Base-by-base conservation (phyloP, 2,113 vertebrate species). In the Ciconia stormi region DNA sequence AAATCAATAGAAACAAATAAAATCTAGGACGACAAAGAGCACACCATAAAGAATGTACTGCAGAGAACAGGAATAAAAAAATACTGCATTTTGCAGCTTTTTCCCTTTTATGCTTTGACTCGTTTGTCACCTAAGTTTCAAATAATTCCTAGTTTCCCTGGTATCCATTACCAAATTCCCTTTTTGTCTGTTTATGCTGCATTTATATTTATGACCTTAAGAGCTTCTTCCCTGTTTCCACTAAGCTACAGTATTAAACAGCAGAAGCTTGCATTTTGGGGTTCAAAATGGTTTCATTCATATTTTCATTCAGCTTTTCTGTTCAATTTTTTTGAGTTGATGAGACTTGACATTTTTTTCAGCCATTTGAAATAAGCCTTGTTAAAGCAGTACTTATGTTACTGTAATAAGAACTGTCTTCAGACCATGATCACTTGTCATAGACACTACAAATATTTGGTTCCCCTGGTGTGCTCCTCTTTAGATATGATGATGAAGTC, bases 271-370 rank as follows among this genome's bases (percentile, higher is more conserved):
- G 3, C 0, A 1, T 95, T 87, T 47, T 66, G 69, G 63, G 50
- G 83, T 87, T 95, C 66, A 38, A 17, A 83, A 65, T 29, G 4
- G 30, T 76, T 93, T 77, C 7, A 86, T 81, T 95, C 55, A 92
- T 32, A 77, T 59, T 84, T 92, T 94, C 71, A 90, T 90, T 97
- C 63, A 87, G 78, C 26, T 90, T 80, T 90, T 80, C 89, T 22
- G 21, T 73, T 86, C 74, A 65, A 7, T 58, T 83, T 92, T 88
- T 88, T 86, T 85, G 40, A 92, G 66, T 20, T 69, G 62, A 86
- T 47, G 15, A 94, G 90, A 87, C 79, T 61, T 63, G 30, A 69
- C 23, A 23, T 53, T 92, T 95, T 92, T 92, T 95, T 44, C 90
- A 92, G 71, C 50, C 86, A 83, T 93, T 82, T 73, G 62, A 95